Conservation (phyloP, 2,888 invertebrate species). For the Ochropleura leucogaster region DNA sequence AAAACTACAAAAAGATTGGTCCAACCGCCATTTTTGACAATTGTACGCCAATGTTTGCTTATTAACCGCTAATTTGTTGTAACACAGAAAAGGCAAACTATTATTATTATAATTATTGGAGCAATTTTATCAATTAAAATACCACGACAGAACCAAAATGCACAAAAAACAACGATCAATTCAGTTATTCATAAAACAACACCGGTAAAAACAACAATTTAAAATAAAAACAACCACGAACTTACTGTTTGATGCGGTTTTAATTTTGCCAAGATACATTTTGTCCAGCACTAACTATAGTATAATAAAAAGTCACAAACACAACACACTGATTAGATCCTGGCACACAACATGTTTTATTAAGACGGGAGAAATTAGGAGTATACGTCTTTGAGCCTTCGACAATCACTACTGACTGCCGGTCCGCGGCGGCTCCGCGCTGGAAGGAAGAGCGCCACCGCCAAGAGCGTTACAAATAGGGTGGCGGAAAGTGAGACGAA, state of each 20-base stretch:
- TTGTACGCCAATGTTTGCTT: neutral
- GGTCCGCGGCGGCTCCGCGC: too few species aligned
- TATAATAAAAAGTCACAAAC: constrained; percentile 16
- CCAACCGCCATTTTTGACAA: neutral
- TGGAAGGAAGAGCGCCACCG: neutral
- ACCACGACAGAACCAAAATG: neutral
- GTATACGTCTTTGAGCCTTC: constrained; percentile 56
- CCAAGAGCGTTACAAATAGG: constrained; percentile 27
- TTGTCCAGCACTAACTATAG: constrained; percentile 50
- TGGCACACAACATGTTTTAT: constrained; percentile 35
- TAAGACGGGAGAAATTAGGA: neutral
- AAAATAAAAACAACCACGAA: constrained; percentile 36
- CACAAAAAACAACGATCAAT: neutral
- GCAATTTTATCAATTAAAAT: neutral
- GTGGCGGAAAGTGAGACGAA: constrained; percentile 43
- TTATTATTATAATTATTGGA: neutral
- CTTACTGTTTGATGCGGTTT: constrained; percentile 82
- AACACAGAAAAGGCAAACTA: neutral
- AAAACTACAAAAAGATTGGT: neutral
- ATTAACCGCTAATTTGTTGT: neutral
- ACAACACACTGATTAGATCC: constrained; percentile 42
- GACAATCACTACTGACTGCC: constrained; percentile 50
- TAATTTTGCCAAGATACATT: constrained; percentile 81
- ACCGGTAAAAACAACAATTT: constrained; percentile 4
- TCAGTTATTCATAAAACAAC: neutral